Evolutionary conservation across 2,113 vertebrate genomes (phyloP).

Genomic region (Nothocercus nigrocapillus): DNA sequence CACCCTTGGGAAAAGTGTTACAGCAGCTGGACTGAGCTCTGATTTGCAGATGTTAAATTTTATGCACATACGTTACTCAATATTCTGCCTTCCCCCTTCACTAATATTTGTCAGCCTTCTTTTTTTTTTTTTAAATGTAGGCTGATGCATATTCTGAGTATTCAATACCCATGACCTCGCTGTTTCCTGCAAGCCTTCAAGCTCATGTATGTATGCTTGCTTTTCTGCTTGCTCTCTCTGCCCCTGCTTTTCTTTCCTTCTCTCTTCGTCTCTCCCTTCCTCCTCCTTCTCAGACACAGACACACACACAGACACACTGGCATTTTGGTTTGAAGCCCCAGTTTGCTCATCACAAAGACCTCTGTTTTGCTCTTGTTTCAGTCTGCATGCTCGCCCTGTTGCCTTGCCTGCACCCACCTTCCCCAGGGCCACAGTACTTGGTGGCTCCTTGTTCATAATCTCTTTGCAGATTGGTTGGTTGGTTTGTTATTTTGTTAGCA

Average conservation of each 20-base stretch:
- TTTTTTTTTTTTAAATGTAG: constrained; percentile 11
- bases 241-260: not conserved
- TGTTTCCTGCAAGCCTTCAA: not conserved
- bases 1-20: not conserved
- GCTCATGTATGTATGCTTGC: constrained; percentile 17
- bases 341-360: constrained; percentile 13
- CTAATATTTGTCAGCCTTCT: constrained; percentile 12
- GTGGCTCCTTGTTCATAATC: not conserved
- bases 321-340: constrained; percentile 15
- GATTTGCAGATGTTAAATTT: not conserved
- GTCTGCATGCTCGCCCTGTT: constrained; percentile 69
- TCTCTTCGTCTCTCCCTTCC: not conserved
- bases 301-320: not conserved
- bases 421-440: not conserved
- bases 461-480: constrained; percentile 42
- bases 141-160: not conserved
- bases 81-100: not conserved
- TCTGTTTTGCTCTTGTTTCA: constrained; percentile 35
- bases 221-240: constrained; percentile 14
- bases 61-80: not conserved
- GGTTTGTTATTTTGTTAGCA: constrained; percentile 27
- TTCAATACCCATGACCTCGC: not conserved
- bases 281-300: not conserved
- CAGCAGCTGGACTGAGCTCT: constrained; percentile 34
- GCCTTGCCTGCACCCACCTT: constrained; percentile 65